Evolutionary conservation across 2,113 vertebrate genomes (phyloP).

Genomic region (Leucosticte australis): DNA sequence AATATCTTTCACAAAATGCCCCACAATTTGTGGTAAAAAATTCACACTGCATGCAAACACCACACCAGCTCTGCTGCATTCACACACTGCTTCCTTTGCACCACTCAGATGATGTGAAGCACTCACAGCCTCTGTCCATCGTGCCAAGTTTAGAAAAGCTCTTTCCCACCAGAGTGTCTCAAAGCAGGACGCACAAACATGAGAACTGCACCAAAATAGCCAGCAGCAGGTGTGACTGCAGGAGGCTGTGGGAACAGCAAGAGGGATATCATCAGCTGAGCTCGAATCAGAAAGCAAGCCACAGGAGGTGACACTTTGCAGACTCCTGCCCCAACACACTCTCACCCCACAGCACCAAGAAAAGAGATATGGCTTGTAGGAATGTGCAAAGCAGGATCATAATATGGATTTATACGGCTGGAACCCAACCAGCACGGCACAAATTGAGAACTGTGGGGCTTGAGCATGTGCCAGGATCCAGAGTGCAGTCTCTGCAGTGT

Average conservation of each 20-base stretch:
- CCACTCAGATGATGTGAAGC: slow-evolving; percentile 1
- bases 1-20: background rate
- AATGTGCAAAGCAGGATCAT: background rate
- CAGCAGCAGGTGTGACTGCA: slow-evolving; percentile 46
- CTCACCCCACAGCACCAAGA: background rate
- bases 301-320: slow-evolving; percentile 10
- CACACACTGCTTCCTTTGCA: background rate
- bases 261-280: background rate
- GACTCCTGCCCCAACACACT: slow-evolving; percentile 17
- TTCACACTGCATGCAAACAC: slow-evolving; percentile 18
- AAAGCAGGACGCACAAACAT: background rate
- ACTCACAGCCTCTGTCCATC: slow-evolving; percentile 1
- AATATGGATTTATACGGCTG: slow-evolving; percentile 24
- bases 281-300: background rate
- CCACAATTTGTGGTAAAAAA: background rate
- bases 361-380: background rate
- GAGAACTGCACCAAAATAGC: slow-evolving; percentile 9
- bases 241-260: slow-evolving; percentile 18
- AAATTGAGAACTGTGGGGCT: slow-evolving; percentile 14
- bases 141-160: slow-evolving; percentile 42
- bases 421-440: slow-evolving; percentile 7
- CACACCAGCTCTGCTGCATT: background rate
- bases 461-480: slow-evolving; percentile 21
- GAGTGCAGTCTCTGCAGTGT: background rate
- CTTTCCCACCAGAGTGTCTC: background rate